Evolutionary conservation across 92 coral and sea anemone genomes (phyloP), one percentile per base, ranked within the genome.

Genomic region (Phenganax marumi): DNA sequence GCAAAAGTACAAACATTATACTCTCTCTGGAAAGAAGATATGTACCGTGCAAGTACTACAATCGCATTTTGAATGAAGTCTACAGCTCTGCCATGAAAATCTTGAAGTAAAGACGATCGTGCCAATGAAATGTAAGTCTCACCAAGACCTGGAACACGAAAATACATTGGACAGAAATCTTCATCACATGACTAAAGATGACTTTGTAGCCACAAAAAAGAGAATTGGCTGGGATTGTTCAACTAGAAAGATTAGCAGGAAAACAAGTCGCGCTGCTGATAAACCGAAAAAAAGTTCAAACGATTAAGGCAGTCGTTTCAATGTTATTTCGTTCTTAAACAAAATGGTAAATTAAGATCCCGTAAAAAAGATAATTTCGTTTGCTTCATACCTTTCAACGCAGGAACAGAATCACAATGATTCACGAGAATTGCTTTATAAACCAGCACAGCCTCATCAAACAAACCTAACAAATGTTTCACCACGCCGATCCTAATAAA

Each of bases 371-470:
- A 33, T 33, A 33, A 2, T 33, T 33, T 33, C 5, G 43, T 33
- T 33, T 2, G 43, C 43, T 33, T 33, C 43, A 1, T 53, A 92
- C 98, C 98, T 86, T 95, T 95, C 25, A 95, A 70, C 10, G 98
- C 98, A 14, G 98, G 98, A 11, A 95, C 93, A 54, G 92, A 95
- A 46, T 91, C 96, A 7, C 84, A 91, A 39, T 91, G 93, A 64
- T 86, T 83, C 25, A 83, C 88, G 46, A 95, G 84, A 68, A 95
- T 95, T 46, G 79, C 72, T 54, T 90, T 90, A 85, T 92, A 95
- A 63, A 90, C 97, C 16, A 86, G 80, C 56, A 92, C 87, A 39
- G 98, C 97, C 66, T 95, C 98, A 25, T 81, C 84, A 51, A 87
- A 90, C 52, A 95, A 86, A 80, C 96, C 84, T 69, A 95, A 77